Conservation (phyloP, 2,797 vertebrate genomes). For the Corythornis leucogaster region DNA sequence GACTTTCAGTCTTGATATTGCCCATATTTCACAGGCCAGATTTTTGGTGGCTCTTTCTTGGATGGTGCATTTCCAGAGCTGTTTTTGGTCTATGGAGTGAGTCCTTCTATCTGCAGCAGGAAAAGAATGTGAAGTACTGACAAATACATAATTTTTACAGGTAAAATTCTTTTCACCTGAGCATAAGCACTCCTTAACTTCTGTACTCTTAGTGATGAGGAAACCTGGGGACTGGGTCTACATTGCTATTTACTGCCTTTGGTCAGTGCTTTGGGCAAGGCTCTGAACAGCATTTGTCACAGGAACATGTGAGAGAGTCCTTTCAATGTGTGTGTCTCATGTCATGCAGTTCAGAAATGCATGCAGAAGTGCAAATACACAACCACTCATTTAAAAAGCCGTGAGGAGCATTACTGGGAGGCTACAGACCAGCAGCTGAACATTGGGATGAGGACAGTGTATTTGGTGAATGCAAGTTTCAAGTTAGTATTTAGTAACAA, state of each 20-base stretch:
- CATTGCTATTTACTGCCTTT: background rate
- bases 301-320: background rate
- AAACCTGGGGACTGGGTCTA: background rate
- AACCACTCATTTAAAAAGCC: conserved; percentile 40
- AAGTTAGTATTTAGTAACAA: conserved; percentile 61
- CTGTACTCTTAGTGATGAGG: rapidly evolving
- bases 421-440: background rate
- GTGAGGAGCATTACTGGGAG: conserved; percentile 8
- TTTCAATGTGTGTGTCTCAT: background rate
- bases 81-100: background rate
- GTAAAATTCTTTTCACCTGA: background rate
- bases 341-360: background rate
- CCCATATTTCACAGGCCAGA: background rate
- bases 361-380: conserved; percentile 5
- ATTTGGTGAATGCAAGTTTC: conserved; percentile 30
- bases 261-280: background rate
- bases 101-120: background rate
- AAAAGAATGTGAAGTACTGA: background rate
- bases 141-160: background rate
- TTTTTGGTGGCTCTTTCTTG: background rate
- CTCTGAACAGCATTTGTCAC: background rate
- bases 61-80: background rate
- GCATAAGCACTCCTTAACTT: background rate
- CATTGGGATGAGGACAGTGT: background rate
- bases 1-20: background rate